Evolutionary conservation across 2,797 vertebrate genomes (phyloP).

Genomic region (Remorina albescens): DNA sequence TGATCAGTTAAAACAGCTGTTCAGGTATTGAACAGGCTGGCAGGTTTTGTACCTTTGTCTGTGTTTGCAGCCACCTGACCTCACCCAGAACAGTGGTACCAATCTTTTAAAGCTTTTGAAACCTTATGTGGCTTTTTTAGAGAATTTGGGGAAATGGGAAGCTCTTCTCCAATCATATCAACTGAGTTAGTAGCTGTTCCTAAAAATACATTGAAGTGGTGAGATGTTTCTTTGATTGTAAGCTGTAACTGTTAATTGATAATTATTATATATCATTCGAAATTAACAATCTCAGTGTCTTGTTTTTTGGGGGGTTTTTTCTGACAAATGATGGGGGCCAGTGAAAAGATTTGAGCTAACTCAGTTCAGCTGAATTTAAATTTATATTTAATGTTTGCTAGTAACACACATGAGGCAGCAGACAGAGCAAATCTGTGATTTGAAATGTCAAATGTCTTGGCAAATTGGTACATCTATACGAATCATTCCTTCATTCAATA

Average conservation of each 20-base stretch:
- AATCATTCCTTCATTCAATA: too few relatives aligned
- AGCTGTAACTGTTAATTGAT: too few relatives aligned
- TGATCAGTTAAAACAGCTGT: conserved; percentile 31
- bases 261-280: background rate
- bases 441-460: too few relatives aligned
- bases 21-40: conserved; percentile 21
- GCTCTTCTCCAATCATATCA: background rate
- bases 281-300: background rate
- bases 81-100: background rate
- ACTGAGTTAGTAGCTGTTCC: background rate
- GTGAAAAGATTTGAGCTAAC: background rate
- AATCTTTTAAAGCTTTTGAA: background rate
- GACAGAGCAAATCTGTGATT: too few relatives aligned
- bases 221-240: too few relatives aligned
- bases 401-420: background rate
- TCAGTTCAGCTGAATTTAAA: background rate
- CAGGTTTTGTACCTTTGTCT: conserved; percentile 5
- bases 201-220: too few relatives aligned
- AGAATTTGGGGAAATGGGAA: background rate
- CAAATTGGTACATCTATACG: too few relatives aligned
- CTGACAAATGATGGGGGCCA: background rate
- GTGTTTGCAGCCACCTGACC: background rate
- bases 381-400: background rate
- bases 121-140: background rate
- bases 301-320: too few relatives aligned